A percentile compares a stretch with the other conserved stretches of the same genome.
These are phyloP conservation scores for Arctocebus calabarensis DNA, from an alignment of 2,797 vertebrate species.

Conservation along the genomic window DNA sequence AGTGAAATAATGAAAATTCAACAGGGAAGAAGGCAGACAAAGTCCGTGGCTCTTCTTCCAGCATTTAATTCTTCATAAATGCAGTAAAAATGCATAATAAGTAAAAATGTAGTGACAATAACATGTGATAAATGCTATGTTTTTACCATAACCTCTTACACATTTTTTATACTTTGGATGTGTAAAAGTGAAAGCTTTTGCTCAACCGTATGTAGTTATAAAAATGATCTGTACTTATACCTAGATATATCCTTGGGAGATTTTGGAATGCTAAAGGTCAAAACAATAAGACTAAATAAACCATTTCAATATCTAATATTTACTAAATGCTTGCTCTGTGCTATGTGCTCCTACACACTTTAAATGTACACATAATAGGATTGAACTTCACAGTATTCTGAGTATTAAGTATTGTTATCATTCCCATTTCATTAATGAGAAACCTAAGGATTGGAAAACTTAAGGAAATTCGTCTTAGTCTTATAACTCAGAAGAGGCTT, in stretches of 20 bases:
- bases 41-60: background rate
- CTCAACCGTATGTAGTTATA: background rate
- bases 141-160: too few relatives aligned
- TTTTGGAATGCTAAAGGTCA: conserved; percentile 5
- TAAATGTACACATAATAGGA: background rate
- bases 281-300: conserved; percentile 8
- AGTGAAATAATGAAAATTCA: background rate
- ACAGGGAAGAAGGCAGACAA: background rate
- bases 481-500: background rate
- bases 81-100: too few relatives aligned
- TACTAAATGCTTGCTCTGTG: background rate
- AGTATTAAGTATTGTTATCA: background rate
- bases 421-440: background rate
- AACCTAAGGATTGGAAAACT: background rate
- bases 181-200: background rate
- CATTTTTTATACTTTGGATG: background rate
- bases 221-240: background rate
- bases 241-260: background rate
- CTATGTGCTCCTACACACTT: background rate
- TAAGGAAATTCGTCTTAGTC: background rate
- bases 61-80: background rate
- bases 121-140: background rate
- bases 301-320: background rate
- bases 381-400: background rate
- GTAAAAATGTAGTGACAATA: background rate